These are phyloP conservation scores for Eupsilia transversa DNA, from an alignment of 2,888 invertebrate genomes.

Conservation along the genomic window DNA sequence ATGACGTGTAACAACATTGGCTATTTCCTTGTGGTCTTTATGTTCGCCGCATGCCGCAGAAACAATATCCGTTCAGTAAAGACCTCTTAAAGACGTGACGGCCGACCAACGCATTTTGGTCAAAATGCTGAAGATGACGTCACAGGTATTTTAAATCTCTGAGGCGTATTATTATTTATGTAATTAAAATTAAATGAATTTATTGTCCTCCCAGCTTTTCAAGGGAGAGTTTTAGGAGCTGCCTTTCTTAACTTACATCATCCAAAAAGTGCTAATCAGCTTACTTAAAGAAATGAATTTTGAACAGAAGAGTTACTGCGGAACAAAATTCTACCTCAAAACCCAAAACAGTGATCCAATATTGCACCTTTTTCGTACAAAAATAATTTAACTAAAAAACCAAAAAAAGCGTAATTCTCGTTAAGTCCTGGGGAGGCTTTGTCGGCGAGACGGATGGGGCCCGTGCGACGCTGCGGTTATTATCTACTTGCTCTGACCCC, in stretches of 20 bases:
- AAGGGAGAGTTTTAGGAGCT: neutral
- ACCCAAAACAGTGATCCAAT: constrained; percentile 9
- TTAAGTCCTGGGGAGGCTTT: constrained; percentile 56
- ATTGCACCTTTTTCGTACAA: constrained; percentile 9
- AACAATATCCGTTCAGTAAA: constrained; percentile 65
- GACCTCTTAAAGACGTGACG: constrained; percentile 49
- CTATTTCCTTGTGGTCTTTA: constrained; percentile 56
- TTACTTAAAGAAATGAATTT: neutral
- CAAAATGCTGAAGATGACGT: constrained; percentile 6
- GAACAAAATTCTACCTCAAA: neutral
- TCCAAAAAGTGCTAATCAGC: neutral
- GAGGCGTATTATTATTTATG: neutral
- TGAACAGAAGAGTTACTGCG: neutral
- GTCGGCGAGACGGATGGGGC: constrained; percentile 65
- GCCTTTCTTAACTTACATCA: neutral
- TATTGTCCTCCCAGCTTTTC: neutral
- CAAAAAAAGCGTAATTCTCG: constrained; percentile 44
- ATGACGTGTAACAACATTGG: constrained; percentile 28
- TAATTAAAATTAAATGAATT: neutral
- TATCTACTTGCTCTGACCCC: constrained; percentile 55
- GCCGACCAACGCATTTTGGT: neutral
- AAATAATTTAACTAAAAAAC: constrained; percentile 40
- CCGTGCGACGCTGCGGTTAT: constrained; percentile 61
- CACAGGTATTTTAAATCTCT: neutral
- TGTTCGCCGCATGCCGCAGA: constrained; percentile 16